Base-by-base conservation (phyloP, 1,140 invertebrate species). In the Rhopalosiphum padi region DNA sequence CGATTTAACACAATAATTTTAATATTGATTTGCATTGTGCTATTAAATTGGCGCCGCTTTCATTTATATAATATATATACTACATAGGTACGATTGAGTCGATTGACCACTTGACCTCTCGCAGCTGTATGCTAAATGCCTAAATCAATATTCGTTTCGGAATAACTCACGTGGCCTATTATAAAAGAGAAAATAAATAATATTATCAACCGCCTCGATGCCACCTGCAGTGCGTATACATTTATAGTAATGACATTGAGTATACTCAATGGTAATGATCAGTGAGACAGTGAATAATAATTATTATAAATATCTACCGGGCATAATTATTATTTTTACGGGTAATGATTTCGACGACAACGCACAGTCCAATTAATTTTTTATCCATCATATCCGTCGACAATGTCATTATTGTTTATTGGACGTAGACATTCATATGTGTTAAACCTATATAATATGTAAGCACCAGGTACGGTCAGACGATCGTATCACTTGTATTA, bases 121-220 rank as follows among this genome's bases (percentile, higher is more conserved):
- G 37, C 37, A 41, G 9, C 37, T 43, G 22, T 37, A 43, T 25
- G 21, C 9, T 41, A 25, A 85, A 25, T 37, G 35, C 8, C 23
- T 23, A 85, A 41, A 37, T 85, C 30, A 68, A 68, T 68, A 68
- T 68, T 68, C 60, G 60, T n/a, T 68, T 68, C 15, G 23, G 7
- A 85, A 41, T 23, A 41, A 41, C 37, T 41, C 23, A 8, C 23
- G 35, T 41, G 82, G 22, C 82, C 35, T 41, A 23, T 41, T 43
- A 25, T 53, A 37, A 37, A 88, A 88, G 86, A 88, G 86, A 88
- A 88, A 88, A 88, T 15, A 46, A 85, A 43, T 85, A 25, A 41
- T 15, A n/a, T 37, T 88, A 86, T 51, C 8, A 51, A 88, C 11
- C 9, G 41, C 30, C 11, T 68, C 60, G 30, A 4, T 68, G 30